phyloP scores from a whole-genome alignment of 2,113 vertebrate species.

The Calyptomena viridis region DNA sequence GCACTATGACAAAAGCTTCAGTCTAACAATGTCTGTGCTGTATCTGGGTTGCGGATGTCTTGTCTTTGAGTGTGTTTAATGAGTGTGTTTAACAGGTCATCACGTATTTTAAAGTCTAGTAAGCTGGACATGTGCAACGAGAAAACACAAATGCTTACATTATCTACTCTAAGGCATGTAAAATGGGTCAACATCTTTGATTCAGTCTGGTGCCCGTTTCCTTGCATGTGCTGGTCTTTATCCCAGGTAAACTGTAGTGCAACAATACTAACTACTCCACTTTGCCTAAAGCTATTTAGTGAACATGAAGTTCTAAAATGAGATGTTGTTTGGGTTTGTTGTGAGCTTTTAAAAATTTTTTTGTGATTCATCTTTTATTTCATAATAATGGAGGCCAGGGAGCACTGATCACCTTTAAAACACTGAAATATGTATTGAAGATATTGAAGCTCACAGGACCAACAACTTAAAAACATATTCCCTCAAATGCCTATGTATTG shows the following conservation, averaged over 20 bases:
- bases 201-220: background rate
- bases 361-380: background rate
- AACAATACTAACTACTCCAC: background rate
- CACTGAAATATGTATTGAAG: background rate
- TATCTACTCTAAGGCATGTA: background rate
- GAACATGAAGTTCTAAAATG: background rate
- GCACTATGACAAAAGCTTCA: background rate
- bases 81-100: background rate
- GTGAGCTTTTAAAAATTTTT: background rate
- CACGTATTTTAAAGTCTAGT: background rate
- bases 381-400: background rate
- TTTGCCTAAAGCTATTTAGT: background rate
- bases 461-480: background rate
- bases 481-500: background rate
- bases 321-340: rapidly evolving
- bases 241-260: background rate
- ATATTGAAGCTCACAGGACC: background rate
- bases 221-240: background rate
- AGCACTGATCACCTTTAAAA: background rate
- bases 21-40: background rate
- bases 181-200: background rate
- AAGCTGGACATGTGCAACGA: background rate
- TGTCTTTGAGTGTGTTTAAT: background rate
- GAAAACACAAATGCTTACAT: background rate
- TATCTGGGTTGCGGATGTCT: background rate